Percentiles rank a stretch among this genome's conserved stretches.
These are phyloP conservation scores for Paragorgia papillata DNA, from an alignment of 92 coral and sea anemone species.

Conservation along the genomic window DNA sequence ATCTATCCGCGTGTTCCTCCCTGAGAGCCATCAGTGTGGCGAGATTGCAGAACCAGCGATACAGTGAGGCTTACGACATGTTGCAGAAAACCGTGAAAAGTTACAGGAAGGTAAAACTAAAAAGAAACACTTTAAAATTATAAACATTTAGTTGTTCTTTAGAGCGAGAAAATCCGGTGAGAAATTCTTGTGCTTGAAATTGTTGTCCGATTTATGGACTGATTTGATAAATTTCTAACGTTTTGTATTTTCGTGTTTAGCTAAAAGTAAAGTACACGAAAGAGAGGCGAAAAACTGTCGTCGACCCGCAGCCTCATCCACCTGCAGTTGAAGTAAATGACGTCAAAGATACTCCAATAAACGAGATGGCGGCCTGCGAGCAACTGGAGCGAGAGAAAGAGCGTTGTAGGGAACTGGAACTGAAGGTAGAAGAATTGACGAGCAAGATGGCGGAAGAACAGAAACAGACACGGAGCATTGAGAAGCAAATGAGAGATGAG, in stretches of 20 bases:
- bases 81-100: constrained; percentile 84
- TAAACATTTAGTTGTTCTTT: neutral
- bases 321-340: constrained; percentile 1
- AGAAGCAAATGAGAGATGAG: constrained; percentile 58
- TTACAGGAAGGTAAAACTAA: constrained; percentile 69
- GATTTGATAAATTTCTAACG: neutral
- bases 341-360: constrained; percentile 36
- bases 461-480: constrained; percentile 68
- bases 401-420: constrained; percentile 67
- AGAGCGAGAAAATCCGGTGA: neutral
- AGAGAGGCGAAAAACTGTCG: constrained; percentile 38
- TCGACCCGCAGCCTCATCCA: neutral
- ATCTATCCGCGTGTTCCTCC: constrained; percentile 88
- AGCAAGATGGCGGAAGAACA: constrained; percentile 72
- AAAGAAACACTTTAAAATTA: constrained; percentile 2
- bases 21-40: constrained; percentile 88
- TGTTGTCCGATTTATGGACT: no score
- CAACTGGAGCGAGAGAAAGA: constrained; percentile 50
- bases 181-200: no score
- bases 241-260: constrained; percentile 3
- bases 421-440: constrained; percentile 67
- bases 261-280: constrained; percentile 52
- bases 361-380: constrained; percentile 17
- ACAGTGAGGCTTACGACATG: constrained; percentile 73
- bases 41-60: constrained; percentile 71